Evolutionary conservation across 2,797 vertebrate genomes (phyloP).

Genomic region (Pseudocheirus occidentalis): DNA sequence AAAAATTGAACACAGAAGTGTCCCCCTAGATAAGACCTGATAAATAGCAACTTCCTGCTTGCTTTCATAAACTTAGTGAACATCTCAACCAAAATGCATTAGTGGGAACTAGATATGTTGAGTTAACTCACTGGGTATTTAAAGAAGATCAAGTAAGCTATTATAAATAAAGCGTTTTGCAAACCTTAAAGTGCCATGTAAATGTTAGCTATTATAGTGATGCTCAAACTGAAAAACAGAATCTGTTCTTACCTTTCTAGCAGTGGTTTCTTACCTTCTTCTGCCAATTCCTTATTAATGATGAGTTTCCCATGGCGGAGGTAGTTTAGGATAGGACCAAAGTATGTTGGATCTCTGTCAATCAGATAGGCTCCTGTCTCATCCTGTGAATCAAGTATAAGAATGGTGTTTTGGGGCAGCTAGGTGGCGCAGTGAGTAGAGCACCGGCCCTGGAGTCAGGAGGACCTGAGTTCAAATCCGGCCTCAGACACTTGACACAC

Average conservation of each 20-base stretch:
- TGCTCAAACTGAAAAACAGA: not conserved
- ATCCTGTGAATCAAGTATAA: constrained; percentile 85
- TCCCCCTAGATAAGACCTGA: not conserved
- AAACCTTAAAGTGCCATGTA: not conserved
- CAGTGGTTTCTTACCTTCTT: constrained; percentile 89
- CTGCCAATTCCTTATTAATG: constrained; percentile 95
- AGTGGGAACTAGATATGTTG: not conserved
- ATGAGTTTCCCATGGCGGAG: constrained; percentile 96
- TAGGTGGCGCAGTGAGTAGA: no score
- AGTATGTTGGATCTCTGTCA: constrained; percentile 96
- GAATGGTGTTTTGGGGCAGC: not conserved
- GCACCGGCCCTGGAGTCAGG: no score
- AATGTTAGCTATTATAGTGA: not conserved
- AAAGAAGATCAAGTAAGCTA: not conserved
- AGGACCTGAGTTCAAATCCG: no score
- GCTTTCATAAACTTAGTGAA: not conserved
- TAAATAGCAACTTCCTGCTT: not conserved
- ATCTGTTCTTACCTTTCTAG: not conserved
- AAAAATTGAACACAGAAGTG: not conserved
- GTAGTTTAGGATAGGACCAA: constrained; percentile 96
- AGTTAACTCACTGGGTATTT: not conserved
- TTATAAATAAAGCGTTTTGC: not conserved
- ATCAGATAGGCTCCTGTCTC: constrained; percentile 96
- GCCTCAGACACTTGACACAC: no score
- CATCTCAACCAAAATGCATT: not conserved